Base-by-base conservation (phyloP, 2,113 vertebrate species). In the Rissa tridactyla region DNA sequence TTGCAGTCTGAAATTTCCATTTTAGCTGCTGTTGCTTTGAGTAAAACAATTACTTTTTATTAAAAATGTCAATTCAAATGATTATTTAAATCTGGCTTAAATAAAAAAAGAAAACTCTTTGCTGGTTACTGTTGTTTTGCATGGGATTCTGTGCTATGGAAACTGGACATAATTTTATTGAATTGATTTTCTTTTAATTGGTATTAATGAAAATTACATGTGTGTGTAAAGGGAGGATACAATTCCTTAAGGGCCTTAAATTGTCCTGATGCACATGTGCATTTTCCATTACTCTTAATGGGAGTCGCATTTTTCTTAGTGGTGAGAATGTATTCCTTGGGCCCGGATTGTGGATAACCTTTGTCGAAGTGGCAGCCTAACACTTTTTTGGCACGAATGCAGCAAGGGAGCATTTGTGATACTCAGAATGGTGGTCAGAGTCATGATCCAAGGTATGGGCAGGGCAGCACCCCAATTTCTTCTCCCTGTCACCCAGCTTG, bases 21-120 rank as follows among this genome's bases (percentile, higher is more conserved):
- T 95, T 96, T 95, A 92, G 87, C 93, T 96, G 80, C 76, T 64
- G 66, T 88, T 95, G 95, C 89, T 95, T 95, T 95, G 86, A 96
- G 86, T 96, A 96, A 97, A 97, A 96, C 94, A 94, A 96, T 96
- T 96, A 93, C 85, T 96, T 97, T 97, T 97, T 97, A 97, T 97
- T 96, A 97, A 97, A 97, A 97, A 95, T 93, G 91, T 95, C 94
- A 96, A 91, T 92, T 96, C 47, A 9, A 93, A 95, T 96, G 82
- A 87, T 92, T 96, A 87, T 95, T 95, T 94, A 95, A 95, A 92
- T 86, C 77, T 76, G 65, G 70, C 72, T 96, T 72, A 52, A 86
- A 82, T 55, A 36, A 88, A 32, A 51, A 65, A 42, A 47, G 10
- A 52, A 86, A 91, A 58, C 32, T 86, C 42, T 6, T 84, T 86